A percentile compares a stretch with the other conserved stretches of the same genome.
Conservation (phyloP, 2,797 vertebrate genomes). For the Loriculus beryllinus region DNA sequence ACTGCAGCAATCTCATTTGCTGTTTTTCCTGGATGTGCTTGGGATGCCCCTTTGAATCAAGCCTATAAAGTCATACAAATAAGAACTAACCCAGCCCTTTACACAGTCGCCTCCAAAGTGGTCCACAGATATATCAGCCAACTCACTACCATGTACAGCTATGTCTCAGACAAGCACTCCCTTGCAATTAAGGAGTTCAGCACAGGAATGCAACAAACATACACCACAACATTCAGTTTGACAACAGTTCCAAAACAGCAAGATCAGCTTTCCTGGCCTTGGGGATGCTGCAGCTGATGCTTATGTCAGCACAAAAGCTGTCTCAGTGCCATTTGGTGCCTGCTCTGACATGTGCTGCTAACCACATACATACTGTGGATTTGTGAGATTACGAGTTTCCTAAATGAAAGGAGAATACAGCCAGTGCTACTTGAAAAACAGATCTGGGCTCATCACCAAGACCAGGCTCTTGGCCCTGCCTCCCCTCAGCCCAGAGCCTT, state of each 20-base stretch:
- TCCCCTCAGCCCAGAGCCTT: neutral
- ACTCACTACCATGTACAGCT: neutral
- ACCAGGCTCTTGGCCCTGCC: neutral
- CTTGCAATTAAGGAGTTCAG: neutral
- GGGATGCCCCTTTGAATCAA: neutral
- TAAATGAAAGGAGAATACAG: neutral
- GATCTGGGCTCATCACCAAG: neutral
- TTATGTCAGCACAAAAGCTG: neutral
- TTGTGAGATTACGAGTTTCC: neutral
- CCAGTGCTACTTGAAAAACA: neutral
- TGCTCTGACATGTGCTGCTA: neutral
- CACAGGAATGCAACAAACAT: neutral
- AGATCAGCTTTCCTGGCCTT: neutral
- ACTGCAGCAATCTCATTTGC: neutral
- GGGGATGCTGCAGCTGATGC: neutral
- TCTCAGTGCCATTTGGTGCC: neutral
- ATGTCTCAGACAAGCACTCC: neutral
- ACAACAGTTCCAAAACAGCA: neutral
- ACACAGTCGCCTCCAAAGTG: neutral
- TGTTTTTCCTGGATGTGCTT: neutral
- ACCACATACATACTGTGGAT: fast-evolving
- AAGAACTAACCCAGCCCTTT: neutral
- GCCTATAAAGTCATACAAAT: neutral
- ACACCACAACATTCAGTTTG: neutral
- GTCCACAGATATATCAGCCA: neutral